Conservation (phyloP, 2,888 invertebrate genomes). For the Linnaemya tessellans region DNA sequence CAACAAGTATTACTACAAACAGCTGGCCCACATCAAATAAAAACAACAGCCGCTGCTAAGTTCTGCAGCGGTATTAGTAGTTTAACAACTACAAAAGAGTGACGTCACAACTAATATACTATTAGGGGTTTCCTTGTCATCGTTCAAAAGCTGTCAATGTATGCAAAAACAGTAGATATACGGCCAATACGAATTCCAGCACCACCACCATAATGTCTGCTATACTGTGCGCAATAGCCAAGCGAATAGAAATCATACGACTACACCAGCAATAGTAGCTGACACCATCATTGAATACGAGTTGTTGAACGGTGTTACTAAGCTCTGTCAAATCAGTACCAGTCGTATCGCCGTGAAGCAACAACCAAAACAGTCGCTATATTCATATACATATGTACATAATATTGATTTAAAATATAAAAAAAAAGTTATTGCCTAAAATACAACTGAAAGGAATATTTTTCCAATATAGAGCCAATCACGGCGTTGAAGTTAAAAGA, state of each 20-base stretch:
- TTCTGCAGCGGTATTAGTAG: background rate
- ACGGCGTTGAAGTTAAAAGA: background rate
- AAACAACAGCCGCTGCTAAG: background rate
- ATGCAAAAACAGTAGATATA: constrained; percentile 30
- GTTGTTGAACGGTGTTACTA: constrained; percentile 80
- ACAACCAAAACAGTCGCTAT: constrained; percentile 71
- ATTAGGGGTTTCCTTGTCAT: constrained; percentile 73
- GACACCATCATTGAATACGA: constrained; percentile 82
- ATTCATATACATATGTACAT: background rate
- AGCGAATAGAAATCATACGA: constrained; percentile 81
- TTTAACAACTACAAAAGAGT: constrained; percentile 40
- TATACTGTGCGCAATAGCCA: constrained; percentile 72
- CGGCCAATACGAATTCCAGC: constrained; percentile 45
- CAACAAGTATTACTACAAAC: background rate
- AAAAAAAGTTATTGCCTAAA: constrained; percentile 69
- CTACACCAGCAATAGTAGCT: constrained; percentile 78
- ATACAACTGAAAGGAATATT: constrained; percentile 28
- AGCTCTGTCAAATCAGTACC: constrained; percentile 81
- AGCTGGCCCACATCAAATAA: background rate
- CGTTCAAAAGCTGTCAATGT: constrained; percentile 65
- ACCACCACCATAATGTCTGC: constrained; percentile 57
- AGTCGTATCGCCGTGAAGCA: constrained; percentile 78
- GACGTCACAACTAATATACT: constrained; percentile 73
- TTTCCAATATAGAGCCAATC: background rate
- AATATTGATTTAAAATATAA: background rate